A percentile compares a stretch with the other conserved stretches of the same genome.
Evolutionary conservation across 2,797 vertebrate genomes (phyloP).

Genomic region (Pelodytes ibericus): DNA sequence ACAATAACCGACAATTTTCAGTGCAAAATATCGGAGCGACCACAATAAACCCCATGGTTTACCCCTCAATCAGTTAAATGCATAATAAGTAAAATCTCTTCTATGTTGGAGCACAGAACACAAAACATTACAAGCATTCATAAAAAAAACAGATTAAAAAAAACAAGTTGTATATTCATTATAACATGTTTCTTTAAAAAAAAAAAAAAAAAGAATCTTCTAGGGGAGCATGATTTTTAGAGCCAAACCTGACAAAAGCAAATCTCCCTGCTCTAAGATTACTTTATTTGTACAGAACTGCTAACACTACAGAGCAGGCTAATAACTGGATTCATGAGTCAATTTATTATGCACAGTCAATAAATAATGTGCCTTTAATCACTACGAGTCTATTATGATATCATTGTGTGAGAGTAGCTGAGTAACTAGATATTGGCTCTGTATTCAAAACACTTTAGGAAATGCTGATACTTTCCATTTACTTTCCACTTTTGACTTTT

Average conservation of each 20-base stretch:
- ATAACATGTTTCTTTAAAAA: too few relatives aligned
- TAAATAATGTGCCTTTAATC: constrained; percentile 48
- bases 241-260: neutral
- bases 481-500: constrained; percentile 43
- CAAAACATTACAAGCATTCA: too few relatives aligned
- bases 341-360: constrained; percentile 34
- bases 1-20: too few relatives aligned
- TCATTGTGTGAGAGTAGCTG: constrained; percentile 8
- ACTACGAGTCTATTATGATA: constrained; percentile 34
- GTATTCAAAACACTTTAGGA: constrained; percentile 20
- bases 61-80: too few relatives aligned
- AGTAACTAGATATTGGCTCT: constrained; percentile 30
- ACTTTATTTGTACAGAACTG: neutral
- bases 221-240: neutral
- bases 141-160: too few relatives aligned
- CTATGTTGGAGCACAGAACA: too few relatives aligned
- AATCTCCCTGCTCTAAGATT: neutral
- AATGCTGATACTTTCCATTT: constrained; percentile 48
- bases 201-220: too few relatives aligned
- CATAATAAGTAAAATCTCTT: too few relatives aligned
- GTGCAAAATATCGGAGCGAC: too few relatives aligned
- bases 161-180: too few relatives aligned
- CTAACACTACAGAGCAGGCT: constrained; percentile 6
- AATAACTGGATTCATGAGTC: constrained; percentile 21
- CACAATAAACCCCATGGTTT: too few relatives aligned